A percentile compares a stretch with the other conserved stretches of the same genome.
Evolutionary conservation across 2,113 vertebrate genomes (phyloP).

Genomic region (Rhabdornis inornatus): DNA sequence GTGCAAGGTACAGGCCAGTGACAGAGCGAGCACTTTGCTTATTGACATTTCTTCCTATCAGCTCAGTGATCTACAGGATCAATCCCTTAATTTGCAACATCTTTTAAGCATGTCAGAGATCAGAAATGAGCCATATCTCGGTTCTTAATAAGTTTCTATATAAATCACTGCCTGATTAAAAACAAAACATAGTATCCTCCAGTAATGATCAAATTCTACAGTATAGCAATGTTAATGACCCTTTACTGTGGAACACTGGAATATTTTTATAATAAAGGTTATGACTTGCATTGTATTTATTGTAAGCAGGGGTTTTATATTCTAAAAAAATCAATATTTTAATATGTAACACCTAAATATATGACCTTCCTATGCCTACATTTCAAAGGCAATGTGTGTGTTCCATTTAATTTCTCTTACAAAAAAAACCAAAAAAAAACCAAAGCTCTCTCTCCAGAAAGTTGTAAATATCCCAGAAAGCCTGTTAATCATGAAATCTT

Average conservation of each 20-base stretch:
- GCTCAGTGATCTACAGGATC: slow-evolving; percentile 1
- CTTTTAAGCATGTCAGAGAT: slow-evolving; percentile 41
- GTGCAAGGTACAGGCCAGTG: not conserved
- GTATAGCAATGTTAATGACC: slow-evolving; percentile 34
- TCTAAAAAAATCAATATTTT: slow-evolving; percentile 38
- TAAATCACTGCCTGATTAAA: slow-evolving; percentile 64
- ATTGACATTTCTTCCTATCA: slow-evolving; percentile 22
- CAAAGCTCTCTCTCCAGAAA: not conserved
- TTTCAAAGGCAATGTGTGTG: slow-evolving; percentile 41
- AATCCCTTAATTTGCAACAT: slow-evolving; percentile 54
- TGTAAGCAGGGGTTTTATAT: not conserved
- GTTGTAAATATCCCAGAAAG: slow-evolving; percentile 39
- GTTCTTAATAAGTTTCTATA: slow-evolving; percentile 28
- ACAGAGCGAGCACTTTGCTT: not conserved
- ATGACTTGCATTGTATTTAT: slow-evolving; percentile 47
- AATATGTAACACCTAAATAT: slow-evolving; percentile 59
- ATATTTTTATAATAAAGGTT: slow-evolving; percentile 52
- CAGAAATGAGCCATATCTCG: slow-evolving; percentile 53
- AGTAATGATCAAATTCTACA: slow-evolving; percentile 39
- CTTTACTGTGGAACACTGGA: not conserved
- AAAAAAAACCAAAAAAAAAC: not conserved
- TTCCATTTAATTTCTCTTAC: not conserved
- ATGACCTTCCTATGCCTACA: slow-evolving; percentile 4
- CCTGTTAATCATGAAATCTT: slow-evolving; percentile 30
- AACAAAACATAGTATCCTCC: slow-evolving; percentile 8